Conservation (phyloP, 1,140 invertebrate genomes). For the Drosophila santomea region DNA sequence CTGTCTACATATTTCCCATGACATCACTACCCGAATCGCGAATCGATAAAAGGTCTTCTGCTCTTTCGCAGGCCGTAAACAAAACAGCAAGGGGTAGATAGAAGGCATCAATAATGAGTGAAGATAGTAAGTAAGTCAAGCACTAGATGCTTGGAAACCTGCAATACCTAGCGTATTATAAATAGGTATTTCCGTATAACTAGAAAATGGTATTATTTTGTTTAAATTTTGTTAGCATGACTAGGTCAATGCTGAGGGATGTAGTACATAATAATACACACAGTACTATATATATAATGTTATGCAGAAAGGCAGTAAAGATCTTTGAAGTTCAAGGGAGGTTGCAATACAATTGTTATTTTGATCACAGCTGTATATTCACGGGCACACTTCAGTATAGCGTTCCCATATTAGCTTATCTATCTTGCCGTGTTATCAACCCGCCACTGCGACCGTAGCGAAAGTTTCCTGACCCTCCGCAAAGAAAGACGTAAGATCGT, state of each 20-base stretch:
- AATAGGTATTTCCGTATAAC: too few relatives aligned
- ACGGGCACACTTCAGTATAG: slow-evolving; percentile 3
- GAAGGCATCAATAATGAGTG: slow-evolving; percentile 19
- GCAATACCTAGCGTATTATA: too few relatives aligned
- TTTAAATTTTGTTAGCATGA: too few relatives aligned
- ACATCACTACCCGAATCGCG: slow-evolving; percentile 50
- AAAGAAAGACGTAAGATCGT: slow-evolving; percentile 1
- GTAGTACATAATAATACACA: too few relatives aligned
- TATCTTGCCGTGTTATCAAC: slow-evolving; percentile 37
- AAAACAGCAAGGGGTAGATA: slow-evolving; percentile 13
- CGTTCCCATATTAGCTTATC: slow-evolving; percentile 27
- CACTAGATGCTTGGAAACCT: too few relatives aligned
- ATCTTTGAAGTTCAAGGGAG: background rate
- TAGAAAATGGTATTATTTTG: too few relatives aligned
- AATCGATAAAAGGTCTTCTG: slow-evolving; percentile 69
- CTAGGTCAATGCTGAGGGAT: too few relatives aligned
- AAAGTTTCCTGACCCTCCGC: slow-evolving; percentile 43
- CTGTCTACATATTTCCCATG: slow-evolving; percentile 26
- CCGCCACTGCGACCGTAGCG: slow-evolving; percentile 3
- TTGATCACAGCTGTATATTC: background rate
- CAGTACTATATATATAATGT: too few relatives aligned
- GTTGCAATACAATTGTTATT: background rate
- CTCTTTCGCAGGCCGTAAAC: slow-evolving; percentile 32
- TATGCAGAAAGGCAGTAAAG: background rate
- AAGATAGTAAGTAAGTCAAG: slow-evolving; percentile 9